Evolutionary conservation across 2,113 vertebrate genomes (phyloP), one percentile per base, ranked within the genome.

Genomic region (Mustela nigripes): DNA sequence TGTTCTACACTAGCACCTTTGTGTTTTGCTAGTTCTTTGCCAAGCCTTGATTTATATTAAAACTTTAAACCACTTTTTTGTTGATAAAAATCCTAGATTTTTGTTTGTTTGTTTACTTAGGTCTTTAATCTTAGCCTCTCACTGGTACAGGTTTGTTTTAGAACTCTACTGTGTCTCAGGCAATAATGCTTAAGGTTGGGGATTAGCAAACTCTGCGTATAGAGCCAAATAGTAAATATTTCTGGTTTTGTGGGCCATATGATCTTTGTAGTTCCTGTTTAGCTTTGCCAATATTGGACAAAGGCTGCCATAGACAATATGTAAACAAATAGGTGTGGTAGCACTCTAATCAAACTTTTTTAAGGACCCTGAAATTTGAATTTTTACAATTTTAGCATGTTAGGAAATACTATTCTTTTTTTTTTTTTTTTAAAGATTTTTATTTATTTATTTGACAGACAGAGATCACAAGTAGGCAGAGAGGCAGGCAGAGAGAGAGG

Each of bases 1-100:
- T 78, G 24, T 63, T 96, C 21, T 82, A 62, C 28, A 89, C 33
- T 74, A 26, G 14, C 15, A 16, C 21, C 19, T 93, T 83, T 93
- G 48, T 31, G 2, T 79, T 80, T 97, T 96, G 45, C 42, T 93
- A 88, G 28, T 45, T 18, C 88, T 91, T 95, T 39, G 19, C 22
- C 56, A 96, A 93, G 79, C 87, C n/a, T 31, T 94, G 28, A 56
- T 86, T 76, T 96, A 94, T 78, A 82, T 95, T n/a, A 91, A 88
- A 91, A 93, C 39, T 74, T 95, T 39, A 87, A 84, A 39, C 7
- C 24, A 74, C 95, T 88, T 96, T 91, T 92, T 83, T 31, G 7
- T 48, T 88, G n/a, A 91, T 95, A 93, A 93, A 83, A 95, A 48
- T 92, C 2, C 62, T 62, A 33, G n/a, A 14, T 80, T 24, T 50